These are phyloP conservation scores for Aplysia californica DNA, from an alignment of 1,140 invertebrate genomes.

Conservation along the genomic window DNA sequence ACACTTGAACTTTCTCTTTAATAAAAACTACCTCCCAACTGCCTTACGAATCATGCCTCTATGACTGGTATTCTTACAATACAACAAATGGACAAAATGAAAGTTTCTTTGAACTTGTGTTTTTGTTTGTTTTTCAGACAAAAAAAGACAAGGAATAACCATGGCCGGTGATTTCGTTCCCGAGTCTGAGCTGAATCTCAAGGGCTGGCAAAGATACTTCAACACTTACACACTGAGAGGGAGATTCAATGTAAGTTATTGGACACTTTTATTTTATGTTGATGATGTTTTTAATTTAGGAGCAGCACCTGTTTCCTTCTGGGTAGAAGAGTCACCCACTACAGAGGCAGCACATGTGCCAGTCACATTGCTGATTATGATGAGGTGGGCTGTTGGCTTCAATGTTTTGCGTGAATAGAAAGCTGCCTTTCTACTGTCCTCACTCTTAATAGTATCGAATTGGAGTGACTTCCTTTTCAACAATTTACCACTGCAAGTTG, in stretches of 20 bases:
- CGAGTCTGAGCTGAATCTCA: constrained; percentile 21
- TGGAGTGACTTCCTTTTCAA: no score
- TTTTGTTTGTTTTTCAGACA: background rate
- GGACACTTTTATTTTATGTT: background rate
- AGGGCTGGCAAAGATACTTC: constrained; percentile 10
- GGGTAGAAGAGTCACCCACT: no score
- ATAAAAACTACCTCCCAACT: no score
- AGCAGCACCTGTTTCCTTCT: background rate
- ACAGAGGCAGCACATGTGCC: background rate
- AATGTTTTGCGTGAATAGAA: background rate
- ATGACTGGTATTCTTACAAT: no score
- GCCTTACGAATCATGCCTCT: no score
- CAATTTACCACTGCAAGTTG: no score
- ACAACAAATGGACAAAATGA: no score
- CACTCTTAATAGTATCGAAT: no score
- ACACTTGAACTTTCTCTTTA: no score
- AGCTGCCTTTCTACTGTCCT: background rate
- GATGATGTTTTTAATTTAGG: background rate
- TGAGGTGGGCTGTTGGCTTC: no score
- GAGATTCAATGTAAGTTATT: constrained; percentile 19
- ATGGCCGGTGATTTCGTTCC: constrained; percentile 25
- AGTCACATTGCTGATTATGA: no score
- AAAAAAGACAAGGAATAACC: background rate
- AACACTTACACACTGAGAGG: constrained; percentile 8
- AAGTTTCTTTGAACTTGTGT: background rate